Evolutionary conservation across 2,113 vertebrate species (phyloP).

Genomic region (Rissa tridactyla): DNA sequence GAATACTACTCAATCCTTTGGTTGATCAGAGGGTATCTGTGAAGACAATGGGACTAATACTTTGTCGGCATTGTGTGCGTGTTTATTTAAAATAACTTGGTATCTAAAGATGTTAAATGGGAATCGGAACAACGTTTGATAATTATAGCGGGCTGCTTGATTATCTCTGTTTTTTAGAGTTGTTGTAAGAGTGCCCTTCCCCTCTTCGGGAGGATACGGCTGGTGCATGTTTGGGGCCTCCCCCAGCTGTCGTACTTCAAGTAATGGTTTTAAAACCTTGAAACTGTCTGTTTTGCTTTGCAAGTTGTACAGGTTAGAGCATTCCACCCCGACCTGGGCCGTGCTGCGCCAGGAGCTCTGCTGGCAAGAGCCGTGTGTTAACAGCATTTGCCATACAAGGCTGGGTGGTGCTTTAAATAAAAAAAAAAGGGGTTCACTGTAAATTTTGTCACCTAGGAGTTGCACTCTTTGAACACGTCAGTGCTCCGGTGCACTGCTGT

Average conservation of each 20-base stretch:
- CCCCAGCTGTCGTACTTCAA: not conserved
- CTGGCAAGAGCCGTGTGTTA: not conserved
- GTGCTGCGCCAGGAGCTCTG: not conserved
- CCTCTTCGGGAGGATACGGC: not conserved
- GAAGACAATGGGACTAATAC: not conserved
- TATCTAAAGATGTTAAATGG: not conserved
- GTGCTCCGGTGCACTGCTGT: rapidly evolving
- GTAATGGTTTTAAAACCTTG: not conserved
- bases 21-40: not conserved
- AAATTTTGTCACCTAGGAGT: not conserved
- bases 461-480: rapidly evolving
- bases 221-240: not conserved
- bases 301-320: not conserved
- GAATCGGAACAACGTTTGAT: not conserved
- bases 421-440: not conserved
- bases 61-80: not conserved
- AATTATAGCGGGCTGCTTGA: not conserved
- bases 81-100: not conserved
- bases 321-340: not conserved
- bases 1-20: not conserved
- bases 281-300: not conserved
- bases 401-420: not conserved
- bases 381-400: rapidly evolving
- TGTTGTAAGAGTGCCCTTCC: not conserved
- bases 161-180: not conserved